phyloP scores from a whole-genome alignment of 2,113 vertebrate species.

The Anseranas semipalmata region DNA sequence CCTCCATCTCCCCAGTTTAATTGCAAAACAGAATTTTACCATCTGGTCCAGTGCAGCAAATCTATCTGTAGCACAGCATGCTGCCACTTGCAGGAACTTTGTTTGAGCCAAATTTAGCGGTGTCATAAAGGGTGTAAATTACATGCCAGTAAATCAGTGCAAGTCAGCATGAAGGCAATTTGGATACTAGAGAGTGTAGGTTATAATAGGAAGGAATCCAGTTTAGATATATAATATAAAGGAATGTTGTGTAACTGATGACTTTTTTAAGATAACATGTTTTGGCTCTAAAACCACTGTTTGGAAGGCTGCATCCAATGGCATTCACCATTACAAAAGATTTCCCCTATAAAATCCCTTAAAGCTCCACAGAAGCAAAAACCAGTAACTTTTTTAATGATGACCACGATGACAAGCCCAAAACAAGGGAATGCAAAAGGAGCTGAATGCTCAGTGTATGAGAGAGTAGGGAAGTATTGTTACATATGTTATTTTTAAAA shows the following conservation, averaged over 20 bases:
- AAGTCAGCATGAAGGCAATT: slow-evolving; percentile 18
- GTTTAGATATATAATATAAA: not conserved
- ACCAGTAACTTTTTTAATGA: not conserved
- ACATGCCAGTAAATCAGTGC: not conserved
- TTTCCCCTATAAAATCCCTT: not conserved
- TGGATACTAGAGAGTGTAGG: not conserved
- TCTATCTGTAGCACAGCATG: not conserved
- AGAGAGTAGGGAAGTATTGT: not conserved
- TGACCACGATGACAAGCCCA: not conserved
- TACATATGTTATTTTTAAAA: not conserved
- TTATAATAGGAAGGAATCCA: not conserved
- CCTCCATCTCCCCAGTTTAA: not conserved
- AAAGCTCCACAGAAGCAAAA: not conserved
- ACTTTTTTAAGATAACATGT: not conserved
- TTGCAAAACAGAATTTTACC: not conserved
- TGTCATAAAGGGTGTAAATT: slow-evolving; percentile 7
- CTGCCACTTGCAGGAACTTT: not conserved
- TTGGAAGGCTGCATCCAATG: not conserved
- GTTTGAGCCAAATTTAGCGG: not conserved
- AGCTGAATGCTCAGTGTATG: not conserved
- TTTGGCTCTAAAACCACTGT: not conserved
- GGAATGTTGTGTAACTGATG: not conserved
- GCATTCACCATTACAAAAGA: not conserved
- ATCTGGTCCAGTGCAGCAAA: slow-evolving; percentile 9
- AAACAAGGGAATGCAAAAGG: not conserved